Evolutionary conservation across 2,797 vertebrate species (phyloP), one percentile per base, ranked within the genome.

Genomic region (Halcyon chelicuti): DNA sequence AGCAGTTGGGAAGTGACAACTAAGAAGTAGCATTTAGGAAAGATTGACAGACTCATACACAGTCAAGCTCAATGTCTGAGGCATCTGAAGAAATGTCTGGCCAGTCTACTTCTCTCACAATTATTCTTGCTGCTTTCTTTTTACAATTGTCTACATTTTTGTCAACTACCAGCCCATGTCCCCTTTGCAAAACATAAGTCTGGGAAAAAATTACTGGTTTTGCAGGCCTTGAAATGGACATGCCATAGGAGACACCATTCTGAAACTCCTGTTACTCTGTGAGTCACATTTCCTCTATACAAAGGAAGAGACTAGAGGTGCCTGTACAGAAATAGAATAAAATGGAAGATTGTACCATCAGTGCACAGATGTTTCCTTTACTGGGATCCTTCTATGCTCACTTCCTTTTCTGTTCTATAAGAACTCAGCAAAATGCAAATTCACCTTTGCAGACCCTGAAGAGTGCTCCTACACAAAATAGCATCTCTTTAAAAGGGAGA

Each of bases 1-100:
- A 51, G 31, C 21, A 67, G 12, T 19, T 77, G 52, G 29, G 52
- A 86, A 70, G 14, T 19, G 49, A 62, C 13, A 82, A 9, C 28
- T 0, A 4, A 82, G 37, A 10, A 75, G 18, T 19, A 52, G 25
- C 14, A 23, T 47, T 55, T 55, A 49, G 29, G 33, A 51, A 71
- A 74, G 51, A 54, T 7, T 23, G 35, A 25, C 8, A 51, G 52
- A 54, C 6, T 54, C 0, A 0, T 26, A 42, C 1, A 8, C n/a
- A 65, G 17, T 55, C 20, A 77, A 49, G 14, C 9, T 31, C 54
- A 44, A 1, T 4, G 11, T 52, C 66, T 55, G 66, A 66, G 35
- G 35, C 12, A 51, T 46, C 29, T 18, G 19, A 87, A 47, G 37
- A 82, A 90, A 44, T 0, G 0, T 25, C 62, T 83, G 65, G 14